phyloP scores from a whole-genome alignment of 1,140 invertebrate genomes.

The Drosophila parvula region DNA sequence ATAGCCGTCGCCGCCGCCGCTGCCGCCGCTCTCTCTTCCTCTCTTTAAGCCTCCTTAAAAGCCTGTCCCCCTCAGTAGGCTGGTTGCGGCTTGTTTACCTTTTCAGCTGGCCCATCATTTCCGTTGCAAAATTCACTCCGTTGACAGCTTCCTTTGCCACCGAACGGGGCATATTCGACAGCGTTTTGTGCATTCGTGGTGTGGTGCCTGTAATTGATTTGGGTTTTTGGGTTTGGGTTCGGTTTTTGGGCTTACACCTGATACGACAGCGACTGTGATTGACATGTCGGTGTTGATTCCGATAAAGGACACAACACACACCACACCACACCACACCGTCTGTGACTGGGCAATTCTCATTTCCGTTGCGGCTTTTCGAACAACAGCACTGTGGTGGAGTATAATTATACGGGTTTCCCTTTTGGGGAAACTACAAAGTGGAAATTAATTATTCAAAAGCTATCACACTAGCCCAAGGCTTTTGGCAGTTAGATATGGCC shows the following conservation, averaged over 20 bases:
- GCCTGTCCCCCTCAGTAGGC: background rate
- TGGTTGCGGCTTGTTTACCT: conserved; percentile 46
- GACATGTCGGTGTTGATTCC: conserved; percentile 50
- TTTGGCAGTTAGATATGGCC: background rate
- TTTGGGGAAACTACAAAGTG: background rate
- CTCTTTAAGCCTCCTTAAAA: background rate
- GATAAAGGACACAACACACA: conserved; percentile 10
- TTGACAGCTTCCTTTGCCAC: conserved; percentile 50
- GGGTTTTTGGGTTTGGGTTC: conserved; percentile 37
- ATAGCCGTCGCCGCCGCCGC: background rate
- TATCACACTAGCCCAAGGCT: background rate
- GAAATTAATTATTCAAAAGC: conserved; percentile 5
- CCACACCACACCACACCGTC: background rate
- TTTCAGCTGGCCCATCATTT: conserved; percentile 53
- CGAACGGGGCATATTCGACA: conserved; percentile 23
- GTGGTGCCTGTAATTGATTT: conserved; percentile 69
- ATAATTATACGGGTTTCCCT: background rate
- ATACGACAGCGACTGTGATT: conserved; percentile 57
- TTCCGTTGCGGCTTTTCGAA: conserved; percentile 46
- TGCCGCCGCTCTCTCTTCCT: background rate
- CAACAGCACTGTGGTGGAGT: background rate
- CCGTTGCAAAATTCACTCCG: conserved; percentile 67
- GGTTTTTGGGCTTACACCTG: conserved; percentile 55
- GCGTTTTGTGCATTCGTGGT: conserved; percentile 44
- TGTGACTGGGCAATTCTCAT: conserved; percentile 44